Base-by-base conservation (phyloP, 2,797 vertebrate genomes). In the Sebastolobus altivelis region DNA sequence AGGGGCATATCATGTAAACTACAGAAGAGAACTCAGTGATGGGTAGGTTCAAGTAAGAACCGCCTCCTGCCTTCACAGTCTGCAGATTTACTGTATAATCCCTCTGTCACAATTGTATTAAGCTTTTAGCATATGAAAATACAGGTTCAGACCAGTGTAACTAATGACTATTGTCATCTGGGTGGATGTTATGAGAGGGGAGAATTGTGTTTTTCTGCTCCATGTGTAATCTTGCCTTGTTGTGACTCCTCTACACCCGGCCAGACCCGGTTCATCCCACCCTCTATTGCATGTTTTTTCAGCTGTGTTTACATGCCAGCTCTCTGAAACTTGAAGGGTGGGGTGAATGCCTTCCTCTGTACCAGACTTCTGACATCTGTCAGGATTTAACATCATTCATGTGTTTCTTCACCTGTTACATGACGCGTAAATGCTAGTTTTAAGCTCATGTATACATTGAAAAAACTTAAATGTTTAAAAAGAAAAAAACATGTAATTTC, bases 261-360 rank as follows among this genome's bases (percentile, higher is more conserved):
- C 77, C 43, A 31, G 69, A 74, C 60, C 61, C 61, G 22, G 60
- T 83, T 71, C 82, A 79, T 81, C 81, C 70, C 82, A 46, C 66
- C 82, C 60, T 77, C 58, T 27, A 6, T 37, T 69, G 46, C 46
- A n/a, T 94, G 92, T 94, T 94, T 69, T 87, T 75, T 88, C 93
- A 95, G 94, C 94, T 95, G 93, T 92, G 91, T 88, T 93, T 92
- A 90, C 89, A 90, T 85, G 83, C 80, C 84, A 85, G 79, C 55
- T 68, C 79, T 82, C 55, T 83, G 72, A 78, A 81, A 85, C 76
- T 74, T 80, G 38, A 85, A 86, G 79, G 80, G 76, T 82, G 71
- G 74, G 22, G 67, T 85, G 77, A 87, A 89, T 85, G 58, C 84
- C 80, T 83, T 89, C 68, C 72, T 89, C 78, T 86, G 75, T 60